Evolutionary conservation across 2,113 vertebrate species (phyloP).

Genomic region (Holacanthus passer): DNA sequence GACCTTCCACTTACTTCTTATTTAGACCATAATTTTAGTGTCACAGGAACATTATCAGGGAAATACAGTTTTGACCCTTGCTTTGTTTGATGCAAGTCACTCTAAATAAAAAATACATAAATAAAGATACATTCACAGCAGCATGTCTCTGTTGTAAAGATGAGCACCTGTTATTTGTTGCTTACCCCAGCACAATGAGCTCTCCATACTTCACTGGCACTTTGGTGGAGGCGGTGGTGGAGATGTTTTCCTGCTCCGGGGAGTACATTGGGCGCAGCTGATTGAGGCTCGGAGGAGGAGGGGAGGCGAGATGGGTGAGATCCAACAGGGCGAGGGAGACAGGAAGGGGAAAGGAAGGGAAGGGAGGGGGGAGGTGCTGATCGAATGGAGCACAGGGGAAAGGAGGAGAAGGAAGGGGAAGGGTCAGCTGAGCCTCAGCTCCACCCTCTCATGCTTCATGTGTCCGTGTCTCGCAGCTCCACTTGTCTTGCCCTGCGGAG

Average conservation of each 20-base stretch:
- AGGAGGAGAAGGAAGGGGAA: slow-evolving; percentile 72
- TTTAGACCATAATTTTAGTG: neutral
- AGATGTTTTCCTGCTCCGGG: slow-evolving; percentile 99
- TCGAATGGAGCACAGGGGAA: slow-evolving; percentile 48
- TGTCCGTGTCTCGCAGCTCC: slow-evolving; percentile 42
- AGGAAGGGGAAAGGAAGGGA: slow-evolving; percentile 45
- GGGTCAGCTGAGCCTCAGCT: slow-evolving; percentile 84
- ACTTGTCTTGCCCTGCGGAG: slow-evolving; percentile 63
- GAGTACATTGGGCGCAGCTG: slow-evolving; percentile 96
- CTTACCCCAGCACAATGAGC: slow-evolving; percentile 99
- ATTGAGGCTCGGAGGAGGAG: slow-evolving; percentile 59
- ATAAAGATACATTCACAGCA: neutral
- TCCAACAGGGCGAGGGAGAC: slow-evolving; percentile 46
- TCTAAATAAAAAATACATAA: neutral
- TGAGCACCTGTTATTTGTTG: neutral
- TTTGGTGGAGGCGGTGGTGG: slow-evolving; percentile 92
- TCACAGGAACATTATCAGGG: neutral
- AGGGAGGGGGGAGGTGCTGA: slow-evolving; percentile 49
- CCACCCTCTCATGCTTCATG: slow-evolving; percentile 79
- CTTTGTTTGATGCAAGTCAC: neutral
- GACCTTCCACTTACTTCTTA: neutral
- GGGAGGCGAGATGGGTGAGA: slow-evolving; percentile 39
- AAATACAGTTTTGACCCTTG: neutral
- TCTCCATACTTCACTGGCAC: slow-evolving; percentile 99
- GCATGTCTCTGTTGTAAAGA: neutral